Evolutionary conservation across 2,888 invertebrate genomes (phyloP), one percentile per base, ranked within the genome.

Genomic region (Archaeoteleia sp.): DNA sequence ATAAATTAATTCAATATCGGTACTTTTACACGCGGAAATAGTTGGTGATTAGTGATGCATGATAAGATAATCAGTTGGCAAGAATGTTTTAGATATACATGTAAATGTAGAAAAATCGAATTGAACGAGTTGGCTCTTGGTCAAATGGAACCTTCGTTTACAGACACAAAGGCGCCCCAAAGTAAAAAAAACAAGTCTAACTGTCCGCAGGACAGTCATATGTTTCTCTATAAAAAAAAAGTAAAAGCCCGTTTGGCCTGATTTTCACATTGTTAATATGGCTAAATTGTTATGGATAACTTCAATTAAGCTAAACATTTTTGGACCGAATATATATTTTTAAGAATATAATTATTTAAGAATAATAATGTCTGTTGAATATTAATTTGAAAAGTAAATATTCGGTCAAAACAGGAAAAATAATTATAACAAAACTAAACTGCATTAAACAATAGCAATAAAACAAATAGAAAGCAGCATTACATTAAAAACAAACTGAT

Each of bases 41-140:
- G 53, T 42, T 2, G 5, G 12, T n/a, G 25, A 34, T 43, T 34
- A 54, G 51, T 40, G 51, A 37, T 17, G 37, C 37, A 15, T 37
- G 17, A 37, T 3, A 30, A 40, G 12, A 40, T 45, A 55, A 55
- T 35, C 43, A 55, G 35, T 55, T 55, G 54, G 54, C 54, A 51
- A 40, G 51, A 51, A 40, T 51, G n/a, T 40, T 40, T 25, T 17
- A 17, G 12, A 9, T 20, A 39, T 7, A 29, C 20, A 49, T 14
- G 29, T 40, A 39, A 29, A 29, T 13, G 14, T 6, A 12, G 23
- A 23, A 29, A 29, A 14, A 29, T 43, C 29, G 23, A 27, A 43
- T 43, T 43, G 29, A 9, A 27, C 7, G 9, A 43, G 13, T 43
- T 43, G 25, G 25, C 25, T 40, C 30, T 1, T 25, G 27, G 53